These are phyloP conservation scores for Tineola bisselliella DNA, from an alignment of 2,888 invertebrate genomes.

Conservation along the genomic window DNA sequence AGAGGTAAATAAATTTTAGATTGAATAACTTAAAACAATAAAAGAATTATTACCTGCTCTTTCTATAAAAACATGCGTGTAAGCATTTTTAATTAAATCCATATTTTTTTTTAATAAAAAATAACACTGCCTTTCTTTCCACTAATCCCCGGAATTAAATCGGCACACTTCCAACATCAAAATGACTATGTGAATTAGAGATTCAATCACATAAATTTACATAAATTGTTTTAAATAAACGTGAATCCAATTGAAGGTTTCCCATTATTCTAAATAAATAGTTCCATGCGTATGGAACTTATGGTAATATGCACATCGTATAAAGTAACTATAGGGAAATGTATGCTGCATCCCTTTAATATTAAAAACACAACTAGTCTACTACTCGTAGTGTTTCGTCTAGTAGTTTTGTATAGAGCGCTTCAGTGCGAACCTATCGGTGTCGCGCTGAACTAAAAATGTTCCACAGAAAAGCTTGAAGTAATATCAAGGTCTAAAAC, in stretches of 20 bases:
- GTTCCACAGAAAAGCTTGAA: too few species aligned
- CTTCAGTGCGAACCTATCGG: too few species aligned
- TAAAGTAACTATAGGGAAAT: too few species aligned
- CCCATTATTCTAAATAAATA: background rate
- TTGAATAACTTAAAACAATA: too few species aligned
- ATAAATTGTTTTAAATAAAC: background rate
- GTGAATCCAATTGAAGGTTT: background rate
- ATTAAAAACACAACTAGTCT: too few species aligned
- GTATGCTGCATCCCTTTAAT: too few species aligned
- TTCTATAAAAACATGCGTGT: slow-evolving; percentile 47
- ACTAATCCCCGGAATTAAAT: background rate
- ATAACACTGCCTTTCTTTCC: background rate
- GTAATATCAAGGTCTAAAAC: too few species aligned
- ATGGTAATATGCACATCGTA: background rate
- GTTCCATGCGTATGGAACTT: background rate
- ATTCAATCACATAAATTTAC: background rate
- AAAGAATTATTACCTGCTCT: slow-evolving; percentile 50
- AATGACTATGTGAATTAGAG: background rate
- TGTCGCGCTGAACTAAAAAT: too few species aligned
- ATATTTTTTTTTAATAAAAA: slow-evolving; percentile 22
- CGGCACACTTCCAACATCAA: background rate
- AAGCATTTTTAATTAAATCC: slow-evolving; percentile 34
- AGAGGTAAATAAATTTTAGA: too few species aligned
- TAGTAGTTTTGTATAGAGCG: too few species aligned
- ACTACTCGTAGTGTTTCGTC: too few species aligned